Evolutionary conservation across 2,113 vertebrate genomes (phyloP).

Genomic region (Oryzias celebensis): DNA sequence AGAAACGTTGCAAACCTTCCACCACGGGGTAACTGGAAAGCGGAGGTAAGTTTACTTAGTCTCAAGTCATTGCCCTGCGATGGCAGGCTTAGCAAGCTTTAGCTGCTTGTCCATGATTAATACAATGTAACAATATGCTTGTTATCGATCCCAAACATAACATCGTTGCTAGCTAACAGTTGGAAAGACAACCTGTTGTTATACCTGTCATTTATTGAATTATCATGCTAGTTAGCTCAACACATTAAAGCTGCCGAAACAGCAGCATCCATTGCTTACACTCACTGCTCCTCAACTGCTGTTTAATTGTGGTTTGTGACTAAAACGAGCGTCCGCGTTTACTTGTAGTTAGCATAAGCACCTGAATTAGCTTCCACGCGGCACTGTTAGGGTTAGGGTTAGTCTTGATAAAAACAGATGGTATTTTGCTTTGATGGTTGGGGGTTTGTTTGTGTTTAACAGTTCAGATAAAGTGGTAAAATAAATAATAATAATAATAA

Average conservation of each 20-base stretch:
- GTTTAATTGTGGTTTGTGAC: neutral
- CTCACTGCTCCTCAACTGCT: neutral
- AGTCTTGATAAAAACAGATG: too few species aligned
- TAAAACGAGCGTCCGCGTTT: neutral
- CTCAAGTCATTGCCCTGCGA: neutral
- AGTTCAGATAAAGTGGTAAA: too few species aligned
- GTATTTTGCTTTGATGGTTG: too few species aligned
- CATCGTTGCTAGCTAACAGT: constrained; percentile 19
- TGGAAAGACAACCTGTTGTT: constrained; percentile 61
- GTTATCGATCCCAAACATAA: neutral
- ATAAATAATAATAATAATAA: too few species aligned
- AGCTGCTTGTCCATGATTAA: neutral
- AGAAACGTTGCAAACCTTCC: constrained; percentile 21
- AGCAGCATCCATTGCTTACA: neutral
- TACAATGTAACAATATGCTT: neutral
- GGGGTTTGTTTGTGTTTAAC: too few species aligned
- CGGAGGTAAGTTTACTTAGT: neutral
- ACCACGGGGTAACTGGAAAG: neutral
- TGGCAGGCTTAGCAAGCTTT: constrained; percentile 1
- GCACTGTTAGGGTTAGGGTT: too few species aligned
- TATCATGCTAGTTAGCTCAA: neutral
- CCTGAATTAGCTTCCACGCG: constrained; percentile 7
- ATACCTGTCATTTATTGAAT: constrained; percentile 2
- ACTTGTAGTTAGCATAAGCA: constrained; percentile 45
- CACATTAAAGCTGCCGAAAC: neutral